These are phyloP conservation scores for Notamacropus eugenii DNA, from an alignment of 2,797 vertebrate species.

Conservation along the genomic window DNA sequence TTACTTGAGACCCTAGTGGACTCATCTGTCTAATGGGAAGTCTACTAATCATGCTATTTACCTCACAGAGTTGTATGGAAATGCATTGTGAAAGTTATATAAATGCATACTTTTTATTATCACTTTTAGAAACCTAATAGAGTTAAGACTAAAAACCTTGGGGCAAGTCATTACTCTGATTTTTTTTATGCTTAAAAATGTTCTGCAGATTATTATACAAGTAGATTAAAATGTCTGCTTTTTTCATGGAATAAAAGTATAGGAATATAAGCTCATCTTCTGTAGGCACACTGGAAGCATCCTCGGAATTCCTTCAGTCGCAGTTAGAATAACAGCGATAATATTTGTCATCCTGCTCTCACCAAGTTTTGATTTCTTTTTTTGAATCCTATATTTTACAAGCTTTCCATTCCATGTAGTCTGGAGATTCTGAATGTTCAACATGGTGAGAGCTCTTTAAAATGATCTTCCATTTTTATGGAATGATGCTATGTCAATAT, in stretches of 20 bases:
- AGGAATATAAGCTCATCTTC: neutral
- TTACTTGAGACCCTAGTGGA: neutral
- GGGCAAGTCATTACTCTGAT: neutral
- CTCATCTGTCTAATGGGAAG: neutral
- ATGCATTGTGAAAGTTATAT: neutral
- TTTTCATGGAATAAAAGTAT: neutral
- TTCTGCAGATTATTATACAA: neutral
- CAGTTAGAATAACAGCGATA: neutral
- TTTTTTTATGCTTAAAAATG: neutral
- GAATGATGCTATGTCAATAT: neutral
- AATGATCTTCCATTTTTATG: neutral
- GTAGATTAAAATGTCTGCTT: neutral
- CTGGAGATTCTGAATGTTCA: neutral
- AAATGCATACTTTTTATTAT: neutral
- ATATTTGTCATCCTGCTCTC: neutral
- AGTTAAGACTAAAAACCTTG: neutral
- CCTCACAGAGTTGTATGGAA: neutral
- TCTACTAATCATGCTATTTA: neutral
- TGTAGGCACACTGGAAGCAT: neutral
- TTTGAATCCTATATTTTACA: neutral
- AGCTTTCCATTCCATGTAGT: neutral
- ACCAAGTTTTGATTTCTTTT: neutral
- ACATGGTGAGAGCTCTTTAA: neutral
- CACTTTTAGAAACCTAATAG: neutral
- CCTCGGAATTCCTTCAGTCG: neutral